Conservation (phyloP, 2,888 invertebrate genomes). For the Drosophila vallismaia region DNA sequence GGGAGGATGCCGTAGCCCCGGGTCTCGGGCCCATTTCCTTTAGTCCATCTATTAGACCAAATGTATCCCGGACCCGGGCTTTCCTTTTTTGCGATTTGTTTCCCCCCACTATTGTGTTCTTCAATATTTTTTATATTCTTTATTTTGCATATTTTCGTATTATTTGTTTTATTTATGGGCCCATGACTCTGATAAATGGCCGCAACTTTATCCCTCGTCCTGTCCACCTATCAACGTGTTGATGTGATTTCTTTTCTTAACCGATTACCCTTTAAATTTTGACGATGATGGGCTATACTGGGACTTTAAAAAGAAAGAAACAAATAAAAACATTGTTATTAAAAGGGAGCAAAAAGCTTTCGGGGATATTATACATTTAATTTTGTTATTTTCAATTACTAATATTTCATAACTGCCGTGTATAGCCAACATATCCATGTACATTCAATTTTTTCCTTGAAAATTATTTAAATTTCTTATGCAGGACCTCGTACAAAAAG, state of each 20-base stretch:
- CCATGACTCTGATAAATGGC: conserved; percentile 70
- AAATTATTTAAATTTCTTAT: conserved; percentile 54
- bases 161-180: conserved; percentile 76
- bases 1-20: conserved; percentile 5
- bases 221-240: conserved; percentile 68
- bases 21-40: conserved; percentile 63
- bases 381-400: not conserved
- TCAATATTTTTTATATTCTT: conserved; percentile 58
- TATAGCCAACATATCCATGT: not conserved
- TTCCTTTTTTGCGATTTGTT: conserved; percentile 17
- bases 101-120: conserved; percentile 34
- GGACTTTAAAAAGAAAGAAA: no score
- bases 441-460: conserved; percentile 5
- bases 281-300: not conserved
- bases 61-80: conserved; percentile 52
- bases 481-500: conserved; percentile 39
- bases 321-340: not conserved
- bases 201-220: conserved; percentile 37
- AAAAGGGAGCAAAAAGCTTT: no score
- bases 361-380: not conserved
- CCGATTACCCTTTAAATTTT: conserved; percentile 21
- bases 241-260: conserved; percentile 65
- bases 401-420: not conserved
- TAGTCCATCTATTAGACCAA: conserved; percentile 73
- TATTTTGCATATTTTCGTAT: conserved; percentile 76